These are phyloP conservation scores for Parthenolecanium corni DNA, from an alignment of 2,888 invertebrate genomes.

Conservation along the genomic window DNA sequence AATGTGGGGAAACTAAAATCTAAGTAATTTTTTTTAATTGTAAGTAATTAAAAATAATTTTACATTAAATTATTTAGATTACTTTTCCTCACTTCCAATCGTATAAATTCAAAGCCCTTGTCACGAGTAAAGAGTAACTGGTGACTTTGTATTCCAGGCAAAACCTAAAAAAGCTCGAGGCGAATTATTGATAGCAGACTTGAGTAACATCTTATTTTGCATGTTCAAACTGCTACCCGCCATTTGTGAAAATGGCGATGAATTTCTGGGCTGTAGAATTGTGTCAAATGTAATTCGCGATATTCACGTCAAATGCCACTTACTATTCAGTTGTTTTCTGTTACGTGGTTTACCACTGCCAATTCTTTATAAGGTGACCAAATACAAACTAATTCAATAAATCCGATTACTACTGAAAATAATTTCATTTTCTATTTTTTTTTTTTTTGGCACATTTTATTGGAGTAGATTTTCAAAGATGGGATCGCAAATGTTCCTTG, in stretches of 20 bases:
- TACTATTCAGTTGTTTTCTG: conserved; percentile 60
- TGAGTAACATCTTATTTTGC: conserved; percentile 64
- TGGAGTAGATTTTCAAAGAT: conserved; percentile 14
- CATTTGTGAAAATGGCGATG: conserved; percentile 42
- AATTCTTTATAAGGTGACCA: conserved; percentile 57
- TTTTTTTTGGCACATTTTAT: not conserved
- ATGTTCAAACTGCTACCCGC: conserved; percentile 59
- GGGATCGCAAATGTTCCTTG: conserved; percentile 11
- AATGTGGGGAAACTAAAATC: too few relatives aligned
- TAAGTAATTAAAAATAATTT: too few relatives aligned
- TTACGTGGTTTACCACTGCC: conserved; percentile 64
- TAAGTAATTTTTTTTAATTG: too few relatives aligned
- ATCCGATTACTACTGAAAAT: not conserved
- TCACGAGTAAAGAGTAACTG: too few relatives aligned
- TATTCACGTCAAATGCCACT: conserved; percentile 70
- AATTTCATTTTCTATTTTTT: not conserved
- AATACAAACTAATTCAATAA: not conserved
- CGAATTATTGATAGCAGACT: conserved; percentile 54
- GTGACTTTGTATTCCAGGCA: conserved; percentile 46
- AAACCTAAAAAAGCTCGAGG: conserved; percentile 49
- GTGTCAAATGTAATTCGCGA: conserved; percentile 59
- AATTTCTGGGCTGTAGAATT: conserved; percentile 48
- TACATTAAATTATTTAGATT: too few relatives aligned
- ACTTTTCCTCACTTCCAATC: too few relatives aligned
- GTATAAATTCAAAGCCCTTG: too few relatives aligned